A percentile compares a stretch with the other conserved stretches of the same genome.
Evolutionary conservation across 1,140 invertebrate genomes (phyloP).

Genomic region (Zeugodacus cucurbitae): DNA sequence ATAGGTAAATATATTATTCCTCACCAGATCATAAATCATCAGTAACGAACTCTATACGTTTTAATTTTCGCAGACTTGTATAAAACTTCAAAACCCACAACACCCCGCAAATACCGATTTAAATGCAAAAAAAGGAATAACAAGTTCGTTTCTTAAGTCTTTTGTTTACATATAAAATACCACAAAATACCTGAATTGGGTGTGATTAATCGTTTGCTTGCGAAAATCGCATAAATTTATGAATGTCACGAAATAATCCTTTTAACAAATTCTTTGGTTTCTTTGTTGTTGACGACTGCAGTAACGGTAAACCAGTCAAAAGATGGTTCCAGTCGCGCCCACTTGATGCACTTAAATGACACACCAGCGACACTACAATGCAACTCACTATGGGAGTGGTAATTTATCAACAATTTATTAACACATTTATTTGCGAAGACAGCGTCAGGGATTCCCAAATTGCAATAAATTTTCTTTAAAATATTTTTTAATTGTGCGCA

Average conservation of each 20-base stretch:
- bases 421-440: not conserved
- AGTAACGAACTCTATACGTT: too few relatives aligned
- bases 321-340: not conserved
- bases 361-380: not conserved
- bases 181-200: too few relatives aligned
- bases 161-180: not conserved
- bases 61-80: too few relatives aligned
- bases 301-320: not conserved
- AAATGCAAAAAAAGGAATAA: too few relatives aligned
- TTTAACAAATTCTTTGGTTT: not conserved
- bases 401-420: not conserved
- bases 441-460: not conserved
- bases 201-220: not conserved
- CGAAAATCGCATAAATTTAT: not conserved
- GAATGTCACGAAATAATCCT: not conserved
- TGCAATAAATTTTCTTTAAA: not conserved
- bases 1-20: too few relatives aligned
- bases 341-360: not conserved
- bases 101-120: not conserved
- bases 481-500: not conserved
- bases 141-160: conserved; percentile 24
- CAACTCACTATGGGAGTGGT: not conserved
- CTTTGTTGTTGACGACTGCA: not conserved
- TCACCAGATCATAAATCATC: too few relatives aligned
- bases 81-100: not conserved